Percentiles rank a stretch among this genome's conserved stretches.
Evolutionary conservation across 2,888 invertebrate genomes (phyloP).

Genomic region (Heteropelma amictum): DNA sequence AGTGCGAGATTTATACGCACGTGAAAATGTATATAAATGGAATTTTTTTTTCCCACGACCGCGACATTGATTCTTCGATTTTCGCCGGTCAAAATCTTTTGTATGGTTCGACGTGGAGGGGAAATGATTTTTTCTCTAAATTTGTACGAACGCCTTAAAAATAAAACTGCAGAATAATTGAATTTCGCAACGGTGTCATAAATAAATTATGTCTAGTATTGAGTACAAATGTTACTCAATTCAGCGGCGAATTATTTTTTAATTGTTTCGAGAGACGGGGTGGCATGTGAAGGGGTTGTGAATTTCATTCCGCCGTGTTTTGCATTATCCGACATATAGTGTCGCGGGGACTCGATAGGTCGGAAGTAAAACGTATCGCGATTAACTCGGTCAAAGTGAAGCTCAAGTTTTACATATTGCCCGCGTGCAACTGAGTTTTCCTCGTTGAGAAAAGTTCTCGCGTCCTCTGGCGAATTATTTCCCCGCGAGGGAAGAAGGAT

Average conservation of each 20-base stretch:
- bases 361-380: background rate
- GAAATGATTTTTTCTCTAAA: too few species aligned
- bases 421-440: constrained; percentile 51
- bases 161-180: too few species aligned
- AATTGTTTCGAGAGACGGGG: background rate
- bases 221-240: too few species aligned
- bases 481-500: background rate
- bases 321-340: background rate
- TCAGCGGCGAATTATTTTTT: too few species aligned
- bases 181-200: too few species aligned
- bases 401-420: constrained; percentile 53
- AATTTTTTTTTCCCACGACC: background rate
- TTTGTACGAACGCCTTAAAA: too few species aligned
- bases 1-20: background rate
- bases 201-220: too few species aligned
- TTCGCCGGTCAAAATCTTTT: too few species aligned
- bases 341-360: background rate
- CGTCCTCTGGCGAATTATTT: constrained; percentile 1
- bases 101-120: too few species aligned
- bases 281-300: background rate
- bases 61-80: too few species aligned
- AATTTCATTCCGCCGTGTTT: constrained; percentile 1
- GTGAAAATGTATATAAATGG: background rate
- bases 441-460: constrained; percentile 42
- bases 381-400: constrained; percentile 15